Evolutionary conservation across 2,797 vertebrate species (phyloP), one percentile per base, ranked within the genome.

Genomic region (Acrocephalus scirpaceus): DNA sequence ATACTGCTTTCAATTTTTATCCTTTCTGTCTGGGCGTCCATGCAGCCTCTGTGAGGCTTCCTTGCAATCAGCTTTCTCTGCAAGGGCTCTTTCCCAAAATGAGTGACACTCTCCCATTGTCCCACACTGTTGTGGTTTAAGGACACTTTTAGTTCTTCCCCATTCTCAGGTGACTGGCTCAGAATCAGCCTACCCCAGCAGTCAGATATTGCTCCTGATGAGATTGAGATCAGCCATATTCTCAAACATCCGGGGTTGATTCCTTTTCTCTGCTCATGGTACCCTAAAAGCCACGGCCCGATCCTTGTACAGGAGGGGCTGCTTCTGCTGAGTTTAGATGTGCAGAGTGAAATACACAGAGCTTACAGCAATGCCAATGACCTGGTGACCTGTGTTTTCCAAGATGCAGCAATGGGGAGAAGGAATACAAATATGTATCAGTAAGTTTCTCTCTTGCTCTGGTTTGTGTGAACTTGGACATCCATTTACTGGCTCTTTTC

Each of bases 241-340:
- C 61, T 50, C 45, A 23, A 79, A n/a, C 16, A 38, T 18, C 27
- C 4, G 3, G 47, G 6, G 5, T 20, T n/a, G 21, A 21, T 21
- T 65, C 25, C 13, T n/a, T 86, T 77, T 27, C 19, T 47, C 38
- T 65, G 29, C 21, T 27, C 27, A 13, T 36, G 47, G 29, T 20
- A 21, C 38, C 7, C 5, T 17, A 40, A 91, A 77, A 88, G 22
- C 47, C 32, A n/a, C 0, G 0, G 13, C 65, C 45, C 0, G 0
- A 69, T 34, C 30, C 45, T 75, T 48, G 36, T 48, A 8, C 27
- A 13, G 13, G 9, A 47, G 45, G 2, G 7, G 27, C 58, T 73
- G 47, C 44, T 81, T 58, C 73, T 61, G 30, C 7, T 2, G 25
- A 47, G 38, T 53, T 86, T 32, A 60, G 23, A 51, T 29, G 40